Evolutionary conservation across 2,113 vertebrate species (phyloP), one percentile per base, ranked within the genome.

Genomic region (Pituophis catenifer): DNA sequence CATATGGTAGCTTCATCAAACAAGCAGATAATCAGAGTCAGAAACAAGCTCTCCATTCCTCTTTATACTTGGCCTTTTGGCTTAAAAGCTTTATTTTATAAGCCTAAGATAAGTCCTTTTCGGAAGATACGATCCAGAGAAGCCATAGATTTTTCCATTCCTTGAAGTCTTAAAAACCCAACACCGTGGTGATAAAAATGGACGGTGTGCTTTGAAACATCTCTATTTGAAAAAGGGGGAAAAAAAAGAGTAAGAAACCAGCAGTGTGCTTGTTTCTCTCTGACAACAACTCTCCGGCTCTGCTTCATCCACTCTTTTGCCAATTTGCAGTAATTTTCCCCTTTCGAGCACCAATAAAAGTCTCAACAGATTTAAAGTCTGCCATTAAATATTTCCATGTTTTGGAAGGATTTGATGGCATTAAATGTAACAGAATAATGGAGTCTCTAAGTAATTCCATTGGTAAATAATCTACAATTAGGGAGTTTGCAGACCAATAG

Each of bases 401-500:
- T 97, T 97, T 95, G 57, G 48, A 19, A 92, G 92, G 89, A 96
- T 95, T 96, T 95, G 95, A 96, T 96, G 95, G 94, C 90, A 95
- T 97, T 97, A 96, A 81, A 96, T 94, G 95, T 97, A 97, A 96
- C 96, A 97, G 96, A 97, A 95, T 97, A 97, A 97, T 97, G 96
- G 97, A 96, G 95, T 96, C 95, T 91, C 75, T 96, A 97, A 97
- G 97, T 97, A 97, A 96, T 96, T 97, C 91, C 96, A 96, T 96
- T 96, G 96, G 97, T 97, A 97, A 97, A 97, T 97, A 97, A 97
- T 96, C 96, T 95, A 96, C 95, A 96, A 96, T 97, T 97, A 97
- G 93, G 92, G 96, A 96, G 96, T 96, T 97, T 96, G 94, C 89
- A 97, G 97, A 96, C 96, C 96, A 96, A 97, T 96, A 97, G 96